Evolutionary conservation across 2,797 vertebrate genomes (phyloP), one percentile per base, ranked within the genome.

Genomic region (Rachycentron canadum): DNA sequence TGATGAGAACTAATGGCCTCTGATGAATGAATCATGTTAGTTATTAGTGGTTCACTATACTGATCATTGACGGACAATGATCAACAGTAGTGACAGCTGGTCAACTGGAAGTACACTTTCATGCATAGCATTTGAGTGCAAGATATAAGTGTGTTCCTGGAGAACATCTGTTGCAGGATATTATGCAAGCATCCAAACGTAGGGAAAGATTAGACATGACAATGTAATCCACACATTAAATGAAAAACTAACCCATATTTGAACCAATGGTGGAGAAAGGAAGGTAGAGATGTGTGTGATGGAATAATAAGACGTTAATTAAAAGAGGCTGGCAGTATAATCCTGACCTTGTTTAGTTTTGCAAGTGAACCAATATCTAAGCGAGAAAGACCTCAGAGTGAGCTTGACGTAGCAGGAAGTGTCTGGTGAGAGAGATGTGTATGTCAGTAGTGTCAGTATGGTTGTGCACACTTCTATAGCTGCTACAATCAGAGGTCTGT

Each of bases 141-240:
- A 82, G 58, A 84, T 69, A 63, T 69, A 50, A 63, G 38, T n/a
- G 19, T 32, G 73, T 68, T 84, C 66, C 76, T 73, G 68, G 56
- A 84, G 52, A 87, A 85, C 85, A 91, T 85, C 86, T 91, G 88
- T 76, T 80, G 68, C 69, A 67, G 78, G 64, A 81, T 65, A 78
- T 92, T 87, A 90, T 63, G 76, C 70, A 82, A 88, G 79, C 63
- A 72, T 81, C 70, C 59, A 83, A 83, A 86, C 21, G 12, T 34
- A 74, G 69, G n/a, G 38, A 55, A 81, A 83, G 85, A 91, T 85
- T 85, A 83, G 50, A 82, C 65, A 65, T 70, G 45, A 41, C 53
- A 65, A 77, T 68, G 34, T 87, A 92, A 91, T 91, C 86, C 82
- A 58, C 73, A 76, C 63, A 77, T 69, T 71, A 71, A 73, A 81